phyloP scores from a whole-genome alignment of 2,113 vertebrate genomes.

The Rousettus leschenaultii region DNA sequence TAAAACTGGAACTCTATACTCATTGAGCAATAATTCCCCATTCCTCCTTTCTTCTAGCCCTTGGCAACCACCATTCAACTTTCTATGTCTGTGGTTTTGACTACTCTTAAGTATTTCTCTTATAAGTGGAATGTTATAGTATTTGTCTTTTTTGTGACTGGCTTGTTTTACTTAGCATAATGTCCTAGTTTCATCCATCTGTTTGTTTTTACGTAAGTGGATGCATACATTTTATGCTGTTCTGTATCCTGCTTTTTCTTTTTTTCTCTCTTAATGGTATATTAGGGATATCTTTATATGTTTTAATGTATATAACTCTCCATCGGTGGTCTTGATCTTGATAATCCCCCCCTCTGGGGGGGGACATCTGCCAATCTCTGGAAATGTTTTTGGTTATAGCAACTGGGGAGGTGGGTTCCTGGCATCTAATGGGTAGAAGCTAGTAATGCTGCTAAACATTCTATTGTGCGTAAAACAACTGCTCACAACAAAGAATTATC shows the following conservation, averaged over 20 bases:
- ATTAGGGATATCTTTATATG: background rate
- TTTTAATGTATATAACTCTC: background rate
- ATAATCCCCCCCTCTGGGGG: background rate
- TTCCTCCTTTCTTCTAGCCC: background rate
- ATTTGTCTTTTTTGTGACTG: background rate
- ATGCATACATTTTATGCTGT: background rate
- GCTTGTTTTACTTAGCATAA: background rate
- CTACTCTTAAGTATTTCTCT: background rate
- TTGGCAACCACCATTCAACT: background rate
- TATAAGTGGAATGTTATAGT: background rate
- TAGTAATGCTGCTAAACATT: background rate
- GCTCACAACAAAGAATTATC: background rate
- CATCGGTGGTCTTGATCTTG: background rate
- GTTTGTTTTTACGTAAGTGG: background rate
- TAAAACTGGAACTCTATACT: background rate
- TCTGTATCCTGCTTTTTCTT: background rate
- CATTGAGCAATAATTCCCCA: background rate
- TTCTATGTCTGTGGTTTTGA: background rate
- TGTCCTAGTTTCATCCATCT: background rate
- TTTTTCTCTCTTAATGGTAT: background rate
- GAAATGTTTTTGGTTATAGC: conserved; percentile 1
- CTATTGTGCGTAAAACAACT: background rate
- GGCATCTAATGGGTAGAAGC: background rate
- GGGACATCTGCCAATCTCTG: background rate
- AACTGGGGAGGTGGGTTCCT: background rate